phyloP scores from a whole-genome alignment of 1,140 invertebrate species.

The Cherax destructor region DNA sequence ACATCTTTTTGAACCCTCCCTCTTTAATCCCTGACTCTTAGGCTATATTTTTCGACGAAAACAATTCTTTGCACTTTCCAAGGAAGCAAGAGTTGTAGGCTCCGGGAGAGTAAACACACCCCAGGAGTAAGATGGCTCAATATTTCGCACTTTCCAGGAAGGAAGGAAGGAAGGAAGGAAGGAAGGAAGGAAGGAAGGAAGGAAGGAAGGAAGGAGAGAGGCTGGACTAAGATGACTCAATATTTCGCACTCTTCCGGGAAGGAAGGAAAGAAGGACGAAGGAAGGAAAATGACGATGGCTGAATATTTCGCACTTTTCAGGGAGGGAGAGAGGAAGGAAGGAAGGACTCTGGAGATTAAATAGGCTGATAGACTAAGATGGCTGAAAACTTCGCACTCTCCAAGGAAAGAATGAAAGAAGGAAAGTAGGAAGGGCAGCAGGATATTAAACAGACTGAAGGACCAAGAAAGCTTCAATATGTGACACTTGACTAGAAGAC shows the following conservation, averaged over 20 bases:
- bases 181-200: slow-evolving; percentile 26
- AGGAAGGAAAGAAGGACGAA: too few species aligned
- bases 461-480: not conserved
- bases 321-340: not conserved
- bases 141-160: too few species aligned
- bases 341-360: too few species aligned
- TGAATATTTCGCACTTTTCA: too few species aligned
- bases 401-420: not conserved
- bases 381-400: not conserved
- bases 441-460: not conserved
- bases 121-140: too few species aligned
- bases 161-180: slow-evolving; percentile 8
- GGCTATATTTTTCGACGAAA: not conserved
- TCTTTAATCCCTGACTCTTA: not conserved
- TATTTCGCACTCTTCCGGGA: too few species aligned
- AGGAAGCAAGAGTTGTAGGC: too few species aligned
- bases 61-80: not conserved
- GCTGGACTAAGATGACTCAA: too few species aligned
- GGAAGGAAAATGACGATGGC: too few species aligned
- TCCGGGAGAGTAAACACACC: too few species aligned
- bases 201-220: slow-evolving; percentile 43
- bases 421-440: not conserved
- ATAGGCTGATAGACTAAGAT: too few species aligned
- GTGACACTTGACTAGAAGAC: not conserved
- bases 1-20: not conserved